Evolutionary conservation across 2,113 vertebrate genomes (phyloP), one percentile per base, ranked within the genome.

Genomic region (Lophura nycthemera): DNA sequence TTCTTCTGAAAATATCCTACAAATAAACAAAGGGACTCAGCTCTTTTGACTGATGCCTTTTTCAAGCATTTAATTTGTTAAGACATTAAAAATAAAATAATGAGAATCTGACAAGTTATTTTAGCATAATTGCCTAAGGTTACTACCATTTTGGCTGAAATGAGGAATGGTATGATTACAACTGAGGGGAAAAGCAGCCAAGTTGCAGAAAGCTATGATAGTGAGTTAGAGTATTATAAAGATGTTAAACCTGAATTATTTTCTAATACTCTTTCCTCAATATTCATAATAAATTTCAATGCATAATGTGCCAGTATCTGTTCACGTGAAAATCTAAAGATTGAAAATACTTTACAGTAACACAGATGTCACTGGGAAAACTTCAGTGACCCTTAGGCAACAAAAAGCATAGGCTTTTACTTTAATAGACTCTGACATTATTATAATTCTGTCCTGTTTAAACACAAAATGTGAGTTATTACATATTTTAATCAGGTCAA

Each of bases 401-500:
- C 80, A 94, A 93, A 94, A 92, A 88, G 34, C 40, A 85, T 27
- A 94, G 56, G 30, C 64, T 96, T 96, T 96, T 73, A 89, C 48
- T 90, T 93, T 96, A 96, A 96, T 66, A 91, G 86, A 77, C 73
- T 88, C 43, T 5, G 47, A 24, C 67, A 94, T 94, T 95, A 96
- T 94, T 92, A 63, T 91, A 95, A 92, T 96, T 94, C 75, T 85
- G 75, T 78, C 85, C 69, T 25, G 32, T 81, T 94, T 94, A 92
- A 82, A 74, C 70, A 96, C 86, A 95, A 94, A 96, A 95, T 85
- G 11, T 86, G 84, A 95, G 71, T 88, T 97, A 95, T 95, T 96
- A 85, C 65, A 67, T 88, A 76, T 83, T 94, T 91, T 92, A 96
- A 91, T 42, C 67, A 92, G 91, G 91, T 95, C 95, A 96, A 2